Conservation (phyloP, 2,113 vertebrate genomes). For the Microtus richardsoni region DNA sequence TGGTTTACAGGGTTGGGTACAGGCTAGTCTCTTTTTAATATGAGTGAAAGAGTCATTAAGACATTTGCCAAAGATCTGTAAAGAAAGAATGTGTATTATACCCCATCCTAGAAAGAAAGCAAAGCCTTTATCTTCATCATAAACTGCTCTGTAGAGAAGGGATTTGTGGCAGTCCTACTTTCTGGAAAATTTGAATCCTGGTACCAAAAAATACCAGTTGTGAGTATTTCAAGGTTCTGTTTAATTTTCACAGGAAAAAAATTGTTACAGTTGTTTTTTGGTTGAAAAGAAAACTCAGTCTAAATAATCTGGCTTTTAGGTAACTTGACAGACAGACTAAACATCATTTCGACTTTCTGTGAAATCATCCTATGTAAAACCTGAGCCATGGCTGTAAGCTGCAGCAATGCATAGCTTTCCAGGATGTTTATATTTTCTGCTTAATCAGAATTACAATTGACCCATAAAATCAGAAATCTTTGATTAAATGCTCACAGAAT, state of each 20-base stretch:
- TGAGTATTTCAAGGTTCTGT: slow-evolving; percentile 36
- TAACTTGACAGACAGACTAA: not conserved
- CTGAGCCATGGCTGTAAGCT: not conserved
- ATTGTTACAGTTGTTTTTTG: not conserved
- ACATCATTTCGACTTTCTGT: not conserved
- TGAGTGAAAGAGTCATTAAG: slow-evolving; percentile 79
- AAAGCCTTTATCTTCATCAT: not conserved
- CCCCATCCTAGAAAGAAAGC: not conserved
- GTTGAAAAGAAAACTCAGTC: not conserved
- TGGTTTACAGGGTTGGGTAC: slow-evolving; percentile 14
- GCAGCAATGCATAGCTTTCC: not conserved
- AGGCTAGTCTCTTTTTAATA: slow-evolving; percentile 82
- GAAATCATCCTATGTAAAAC: not conserved
- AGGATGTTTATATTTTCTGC: slow-evolving; percentile 27
- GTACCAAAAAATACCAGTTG: not conserved
- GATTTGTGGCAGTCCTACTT: not conserved
- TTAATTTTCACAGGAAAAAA: slow-evolving; percentile 20
- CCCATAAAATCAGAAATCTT: not conserved
- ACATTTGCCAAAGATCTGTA: slow-evolving; percentile 65
- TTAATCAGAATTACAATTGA: slow-evolving; percentile 36
- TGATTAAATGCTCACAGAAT: not conserved
- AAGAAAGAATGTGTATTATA: slow-evolving; percentile 34
- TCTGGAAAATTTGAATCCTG: not conserved
- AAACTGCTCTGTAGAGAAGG: not conserved
- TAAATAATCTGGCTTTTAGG: not conserved